These are phyloP conservation scores for Quadroppia sp. DNA, from an alignment of 2,888 invertebrate species.

Conservation along the genomic window DNA sequence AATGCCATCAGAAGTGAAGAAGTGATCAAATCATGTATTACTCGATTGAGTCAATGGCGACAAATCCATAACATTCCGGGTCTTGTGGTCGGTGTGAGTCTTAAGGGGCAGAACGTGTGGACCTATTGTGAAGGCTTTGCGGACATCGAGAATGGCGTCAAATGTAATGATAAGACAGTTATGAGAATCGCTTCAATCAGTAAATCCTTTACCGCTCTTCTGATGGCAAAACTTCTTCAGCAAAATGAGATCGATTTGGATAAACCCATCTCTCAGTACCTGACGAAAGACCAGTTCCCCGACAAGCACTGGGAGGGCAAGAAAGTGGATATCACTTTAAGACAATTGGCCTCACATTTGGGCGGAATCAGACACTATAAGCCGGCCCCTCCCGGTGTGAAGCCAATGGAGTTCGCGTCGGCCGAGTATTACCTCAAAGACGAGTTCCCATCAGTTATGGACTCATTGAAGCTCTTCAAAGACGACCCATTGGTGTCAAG, in stretches of 20 bases:
- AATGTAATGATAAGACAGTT: slow-evolving; percentile 55
- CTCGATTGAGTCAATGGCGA: slow-evolving; percentile 37
- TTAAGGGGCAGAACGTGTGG: slow-evolving; percentile 57
- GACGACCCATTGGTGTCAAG: slow-evolving; percentile 53
- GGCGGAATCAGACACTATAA: slow-evolving; percentile 60
- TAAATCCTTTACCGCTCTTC: slow-evolving; percentile 58
- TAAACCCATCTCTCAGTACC: slow-evolving; percentile 57
- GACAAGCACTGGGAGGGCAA: slow-evolving; percentile 56
- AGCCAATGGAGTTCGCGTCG: slow-evolving; percentile 31
- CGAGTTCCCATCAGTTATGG: slow-evolving; percentile 52
- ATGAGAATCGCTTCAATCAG: slow-evolving; percentile 62
- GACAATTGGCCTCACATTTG: slow-evolving; percentile 58
- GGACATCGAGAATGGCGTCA: slow-evolving; percentile 58
- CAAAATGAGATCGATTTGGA: slow-evolving; percentile 58
- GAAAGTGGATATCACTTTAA: slow-evolving; percentile 57
- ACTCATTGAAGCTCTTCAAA: slow-evolving; percentile 58
- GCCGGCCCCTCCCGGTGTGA: slow-evolving; percentile 47
- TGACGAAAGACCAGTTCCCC: slow-evolving; percentile 56
- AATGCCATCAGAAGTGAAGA: neutral
- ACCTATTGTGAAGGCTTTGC: slow-evolving; percentile 56
- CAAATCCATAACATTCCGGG: slow-evolving; percentile 51
- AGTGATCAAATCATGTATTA: slow-evolving; percentile 7
- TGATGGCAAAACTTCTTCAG: slow-evolving; percentile 57
- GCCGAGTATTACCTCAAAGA: slow-evolving; percentile 56
- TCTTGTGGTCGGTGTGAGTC: slow-evolving; percentile 55